Evolutionary conservation across 2,888 invertebrate genomes (phyloP), one percentile per base, ranked within the genome.

Genomic region (Galerucella calmariensis): DNA sequence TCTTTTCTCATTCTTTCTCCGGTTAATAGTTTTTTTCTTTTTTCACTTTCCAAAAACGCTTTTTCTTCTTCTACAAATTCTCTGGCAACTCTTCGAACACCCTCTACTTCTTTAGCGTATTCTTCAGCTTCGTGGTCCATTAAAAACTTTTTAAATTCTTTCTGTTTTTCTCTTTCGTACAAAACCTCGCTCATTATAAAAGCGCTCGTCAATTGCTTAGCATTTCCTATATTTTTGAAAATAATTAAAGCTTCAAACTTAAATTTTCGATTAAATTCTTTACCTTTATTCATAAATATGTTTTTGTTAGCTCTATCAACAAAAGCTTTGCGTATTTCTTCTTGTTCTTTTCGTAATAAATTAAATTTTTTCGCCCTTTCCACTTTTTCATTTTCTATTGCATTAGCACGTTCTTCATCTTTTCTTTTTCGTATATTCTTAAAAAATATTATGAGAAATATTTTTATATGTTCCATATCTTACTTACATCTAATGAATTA

Each of bases 401-500:
- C 70, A 24, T 74, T 69, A 11, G 76, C 10, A 8, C 79, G 75
- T 67, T 83, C 83, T 73, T 82, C 79, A 63, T 82, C 82, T 77
- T 81, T 83, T 46, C 80, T 77, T 70, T 78, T 78, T 35, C 83
- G 74, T 8, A 84, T 78, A 74, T 83, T 84, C 83, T 83, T 71
- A 63, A 75, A 74, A 10, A 56, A 68, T 14, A 51, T 67, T 41
- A 53, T 46, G 1, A 35, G 24, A 46, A 71, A 44, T 56, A 41
- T 24, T n/a, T 61, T 70, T 27, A 8, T 59, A n/a, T 63, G 56
- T 20, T 41, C 6, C 35, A 69, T 51, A 14, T 11, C 0, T 12
- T 4, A 65, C 71, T 56, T 81, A 87, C 88, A 82, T 88, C 86
- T 53, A 87, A 81, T 0, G 88, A 88, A 61, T 88, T 86, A n/a